Percentiles rank a stretch among this genome's conserved stretches.
Evolutionary conservation across 2,797 vertebrate genomes (phyloP).

Genomic region (Rhadinocentrus ornatus): DNA sequence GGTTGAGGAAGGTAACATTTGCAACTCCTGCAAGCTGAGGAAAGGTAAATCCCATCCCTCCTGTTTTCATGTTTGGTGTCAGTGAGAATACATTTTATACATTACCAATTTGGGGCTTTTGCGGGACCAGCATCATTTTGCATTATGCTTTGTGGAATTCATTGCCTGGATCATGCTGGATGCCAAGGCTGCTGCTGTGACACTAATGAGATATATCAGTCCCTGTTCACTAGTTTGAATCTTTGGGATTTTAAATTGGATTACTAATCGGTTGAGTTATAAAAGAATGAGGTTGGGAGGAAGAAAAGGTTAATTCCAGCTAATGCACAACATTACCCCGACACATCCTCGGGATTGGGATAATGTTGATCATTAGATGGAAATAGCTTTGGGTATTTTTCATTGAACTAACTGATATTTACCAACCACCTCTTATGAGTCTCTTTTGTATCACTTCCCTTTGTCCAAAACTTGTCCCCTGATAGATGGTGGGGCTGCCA

Average conservation of each 20-base stretch:
- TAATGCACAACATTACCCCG: constrained; percentile 73
- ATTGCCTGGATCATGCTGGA: constrained; percentile 85
- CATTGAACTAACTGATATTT: constrained; percentile 48
- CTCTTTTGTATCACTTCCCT: constrained; percentile 68
- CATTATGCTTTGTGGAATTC: constrained; percentile 82
- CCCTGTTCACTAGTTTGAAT: constrained; percentile 66
- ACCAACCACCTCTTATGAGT: constrained; percentile 54
- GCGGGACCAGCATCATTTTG: constrained; percentile 73
- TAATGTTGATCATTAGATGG: constrained; percentile 76
- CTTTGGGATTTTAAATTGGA: constrained; percentile 74
- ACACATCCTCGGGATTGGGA: constrained; percentile 61
- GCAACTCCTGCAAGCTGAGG: constrained; percentile 77
- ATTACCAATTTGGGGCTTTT: constrained; percentile 68
- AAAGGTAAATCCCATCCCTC: constrained; percentile 84
- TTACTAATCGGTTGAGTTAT: constrained; percentile 66
- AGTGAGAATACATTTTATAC: constrained; percentile 74
- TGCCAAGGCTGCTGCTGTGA: constrained; percentile 83
- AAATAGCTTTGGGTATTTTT: constrained; percentile 78
- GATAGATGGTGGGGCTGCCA: constrained; percentile 96
- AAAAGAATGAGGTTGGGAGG: constrained; percentile 77
- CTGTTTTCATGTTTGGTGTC: constrained; percentile 79
- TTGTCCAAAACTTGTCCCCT: constrained; percentile 65
- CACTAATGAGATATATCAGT: constrained; percentile 71
- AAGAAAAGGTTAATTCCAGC: constrained; percentile 77
- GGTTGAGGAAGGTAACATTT: constrained; percentile 82